Evolutionary conservation across 2,113 vertebrate species (phyloP), one percentile per base, ranked within the genome.

Genomic region (Cyprinodon variegatus): DNA sequence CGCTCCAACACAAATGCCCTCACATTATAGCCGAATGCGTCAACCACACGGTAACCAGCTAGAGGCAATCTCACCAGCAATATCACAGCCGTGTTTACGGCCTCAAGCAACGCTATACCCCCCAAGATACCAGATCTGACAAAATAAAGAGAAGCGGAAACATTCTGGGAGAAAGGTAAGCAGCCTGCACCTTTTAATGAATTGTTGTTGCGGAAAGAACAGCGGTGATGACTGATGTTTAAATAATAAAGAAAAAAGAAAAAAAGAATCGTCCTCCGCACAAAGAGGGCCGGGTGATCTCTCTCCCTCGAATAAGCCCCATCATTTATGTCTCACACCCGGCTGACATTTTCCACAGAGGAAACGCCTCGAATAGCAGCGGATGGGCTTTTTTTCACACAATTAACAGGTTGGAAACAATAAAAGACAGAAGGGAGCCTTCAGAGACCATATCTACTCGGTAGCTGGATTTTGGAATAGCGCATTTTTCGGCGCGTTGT

Each of bases 11-110:
- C 88, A 78, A 80, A 91, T 86, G 86, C 86, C 87, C 89, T 89
- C 86, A 87, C 91, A 90, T 86, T 90, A 87, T 74, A 88, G 88
- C 89, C 88, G 93, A 92, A 90, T 93, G 89, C 92, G 90, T 93
- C 91, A 93, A 93, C 70, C 90, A 74, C 78, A 91, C 89, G 84
- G 83, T 67, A 71, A 81, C 80, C 86, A 93, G 85, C 83, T 22
- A 81, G 85, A 80, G 81, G 90, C 88, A 22, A 83, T 67, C 85
- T 86, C 86, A 81, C 73, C 86, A 80, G 79, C 77, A 79, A 61
- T 48, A 71, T 70, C 84, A 73, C 77, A 53, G 71, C 79, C 61
- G 88, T 78, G 81, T 70, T 73, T 63, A 59, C 85, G 76, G 83
- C 91, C 85, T 63, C 75, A 78, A 85, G 90, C 83, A 91, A 87